Base-by-base conservation (phyloP, 2,113 vertebrate species). In the Phrynosoma platyrhinos region DNA sequence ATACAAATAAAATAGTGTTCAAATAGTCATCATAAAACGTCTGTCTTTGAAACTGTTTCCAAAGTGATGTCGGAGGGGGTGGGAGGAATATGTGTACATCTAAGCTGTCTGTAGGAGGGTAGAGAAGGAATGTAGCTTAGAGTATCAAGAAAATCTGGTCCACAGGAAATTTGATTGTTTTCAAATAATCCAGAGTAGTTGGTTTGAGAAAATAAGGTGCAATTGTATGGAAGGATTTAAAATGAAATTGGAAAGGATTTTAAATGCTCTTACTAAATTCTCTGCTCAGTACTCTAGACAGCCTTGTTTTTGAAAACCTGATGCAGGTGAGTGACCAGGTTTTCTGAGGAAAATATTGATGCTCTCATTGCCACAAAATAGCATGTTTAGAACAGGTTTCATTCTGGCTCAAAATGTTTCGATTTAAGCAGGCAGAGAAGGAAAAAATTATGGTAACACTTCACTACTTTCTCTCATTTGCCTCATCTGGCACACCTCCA, bases 181-280 rank as follows among this genome's bases (percentile, higher is more conserved):
- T 86, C 91, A 94, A 94, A 94, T 91, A 94, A 93, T 89, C 84
- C 21, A 79, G 82, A 93, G 82, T 87, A 92, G 91, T 90, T 90
- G 83, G 87, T 78, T 83, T 74, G 90, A 90, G 66, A 82, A 91
- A 88, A 78, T 0, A 83, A 88, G 36, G 85, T 89, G 88, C 85
- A 89, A 91, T 93, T 91, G 82, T 85, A 89, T 32, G 84, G 75
- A 93, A 71, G 69, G 85, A 93, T 93, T 93, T 89, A 88, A 91
- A 92, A 58, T 84, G 81, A 94, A 95, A 90, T 92, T 89, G 75
- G 80, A 93, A 87, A 21, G 82, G 89, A 91, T 91, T 95, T 93
- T 89, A 90, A 91, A 78, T 1, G 1, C 85, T 85, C 83, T 90
- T 90, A 84, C 82, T 85, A 92, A 91, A 91, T 92, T 91, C 71